Evolutionary conservation across 2,888 invertebrate species (phyloP).

Genomic region (Octodonta nipae): DNA sequence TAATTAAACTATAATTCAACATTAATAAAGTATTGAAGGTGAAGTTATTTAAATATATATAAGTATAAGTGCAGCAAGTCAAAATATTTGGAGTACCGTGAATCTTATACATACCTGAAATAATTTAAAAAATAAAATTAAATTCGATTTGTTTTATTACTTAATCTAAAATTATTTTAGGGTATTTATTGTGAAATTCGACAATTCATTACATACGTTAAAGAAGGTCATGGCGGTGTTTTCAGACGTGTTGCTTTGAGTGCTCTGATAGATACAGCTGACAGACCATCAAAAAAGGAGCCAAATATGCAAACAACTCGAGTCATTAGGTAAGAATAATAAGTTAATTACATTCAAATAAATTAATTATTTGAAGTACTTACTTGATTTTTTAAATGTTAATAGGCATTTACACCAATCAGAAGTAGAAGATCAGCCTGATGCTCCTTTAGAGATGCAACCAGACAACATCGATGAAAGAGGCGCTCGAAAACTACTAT

Average conservation of each 20-base stretch:
- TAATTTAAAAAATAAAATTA: too few relatives aligned
- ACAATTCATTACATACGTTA: constrained; percentile 82
- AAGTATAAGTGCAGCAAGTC: too few relatives aligned
- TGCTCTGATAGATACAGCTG: constrained; percentile 78
- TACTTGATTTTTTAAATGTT: not conserved
- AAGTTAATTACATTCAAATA: too few relatives aligned
- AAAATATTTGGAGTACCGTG: too few relatives aligned
- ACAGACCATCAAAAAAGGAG: constrained; percentile 60
- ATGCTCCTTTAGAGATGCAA: constrained; percentile 43
- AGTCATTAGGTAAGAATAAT: constrained; percentile 57
- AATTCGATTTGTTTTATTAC: too few relatives aligned
- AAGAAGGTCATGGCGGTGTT: constrained; percentile 89
- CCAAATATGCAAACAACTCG: constrained; percentile 69
- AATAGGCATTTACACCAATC: constrained; percentile 58
- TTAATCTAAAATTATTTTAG: too few relatives aligned
- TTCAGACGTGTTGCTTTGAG: constrained; percentile 87
- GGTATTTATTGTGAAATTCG: constrained; percentile 84
- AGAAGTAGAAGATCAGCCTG: constrained; percentile 56
- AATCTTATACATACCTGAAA: too few relatives aligned
- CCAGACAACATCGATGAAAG: constrained; percentile 62
- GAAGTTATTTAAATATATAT: too few relatives aligned
- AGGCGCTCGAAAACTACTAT: constrained; percentile 64
- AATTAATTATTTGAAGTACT: not conserved
- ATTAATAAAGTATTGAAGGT: too few relatives aligned
- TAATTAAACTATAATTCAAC: too few relatives aligned